Evolutionary conservation across 2,888 invertebrate species (phyloP), one percentile per base, ranked within the genome.

Genomic region (Melangyna quadrimaculata): DNA sequence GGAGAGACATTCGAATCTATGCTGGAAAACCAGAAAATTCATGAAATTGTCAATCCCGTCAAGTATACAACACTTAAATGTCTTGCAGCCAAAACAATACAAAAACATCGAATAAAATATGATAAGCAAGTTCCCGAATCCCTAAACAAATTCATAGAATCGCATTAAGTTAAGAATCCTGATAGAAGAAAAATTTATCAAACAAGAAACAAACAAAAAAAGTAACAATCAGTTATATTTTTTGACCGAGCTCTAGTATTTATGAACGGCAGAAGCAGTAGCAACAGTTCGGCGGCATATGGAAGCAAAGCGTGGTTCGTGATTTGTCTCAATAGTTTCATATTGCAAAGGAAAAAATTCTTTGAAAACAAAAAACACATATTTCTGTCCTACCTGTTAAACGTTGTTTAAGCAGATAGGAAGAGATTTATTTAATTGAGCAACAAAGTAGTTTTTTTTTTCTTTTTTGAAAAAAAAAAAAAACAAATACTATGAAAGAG

Each of bases 21-120:
- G 87, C 93, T 96, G 73, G 93, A 94, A 69, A 93, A 94, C 70
- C 95, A 95, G 89, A 93, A 93, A 87, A 93, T 95, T 71, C 93
- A 94, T 87, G 93, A 95, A 88, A 93, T 96, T 87, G 94, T 96
- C 55, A 96, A 96, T 92, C 95, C 96, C 8, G 93, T 97, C 61
- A 94, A 95, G 87, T 96, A 96, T 91, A 95, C 96, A 57, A 95
- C 95, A 80, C 94, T 98, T 88, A 95, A 96, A 89, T 98, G 98
- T 91, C 94, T 97, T 79, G 97, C 98, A 14, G 97, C 98, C 12
- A 94, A 95, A 87, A 95, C 95, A 5, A 95, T 98, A 74, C 95
- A 94, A 90, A 94, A 94, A 91, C 94, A 95, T 91, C 93, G 93
- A 88, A 94, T 95, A 77, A 94, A 94, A 0, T 95, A 95, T 91